Base-by-base conservation (phyloP, 2,888 invertebrate species). In the Thymelicus lineola region DNA sequence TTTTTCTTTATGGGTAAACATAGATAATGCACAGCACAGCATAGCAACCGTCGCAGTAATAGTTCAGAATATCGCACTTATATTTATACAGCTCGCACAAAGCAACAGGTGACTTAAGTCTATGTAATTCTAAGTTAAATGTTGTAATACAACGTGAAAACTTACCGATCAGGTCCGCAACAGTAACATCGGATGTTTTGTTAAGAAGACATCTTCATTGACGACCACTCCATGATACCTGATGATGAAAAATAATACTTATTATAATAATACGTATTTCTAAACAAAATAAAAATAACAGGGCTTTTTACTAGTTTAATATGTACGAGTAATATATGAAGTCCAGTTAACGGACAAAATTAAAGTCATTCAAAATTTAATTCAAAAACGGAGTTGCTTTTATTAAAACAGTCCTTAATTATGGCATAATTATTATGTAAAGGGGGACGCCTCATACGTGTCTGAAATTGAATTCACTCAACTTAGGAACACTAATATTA, bases 1-100 rank as follows among this genome's bases (percentile, higher is more conserved):
- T 61, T 68, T 35, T 42, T 65, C 65, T 66, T 65, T 68, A 63
- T 10, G 35, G n/a, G 35, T 1, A n/a, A 36, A 57, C 48, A 72
- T 35, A 10, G 12, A 74, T 71, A 72, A 72, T 72, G 79, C 80
- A 78, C 70, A 80, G 80, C 83, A 75, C 68, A 65, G 81, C 84
- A 68, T 73, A 81, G 83, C 82, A 72, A 36, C 72, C 59, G 60
- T 15, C 48, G 48, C 48, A 55, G 10, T 28, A 45, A 45, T 12
- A 53, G 53, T 50, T 50, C 3, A 48, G 17, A 5, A 28, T 53
- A 42, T 64, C 53, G 63, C 63, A 53, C 38, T 38, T 12, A 38
- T 20, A 20, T 63, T 20, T 17, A 42, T 10, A 61, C 46, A 62
- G 15, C 50, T 64, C 63, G 63, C 62, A 36, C 62, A 53, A 38